Conservation (phyloP, 2,888 invertebrate genomes). For the Ommatoiulus sabulosus region DNA sequence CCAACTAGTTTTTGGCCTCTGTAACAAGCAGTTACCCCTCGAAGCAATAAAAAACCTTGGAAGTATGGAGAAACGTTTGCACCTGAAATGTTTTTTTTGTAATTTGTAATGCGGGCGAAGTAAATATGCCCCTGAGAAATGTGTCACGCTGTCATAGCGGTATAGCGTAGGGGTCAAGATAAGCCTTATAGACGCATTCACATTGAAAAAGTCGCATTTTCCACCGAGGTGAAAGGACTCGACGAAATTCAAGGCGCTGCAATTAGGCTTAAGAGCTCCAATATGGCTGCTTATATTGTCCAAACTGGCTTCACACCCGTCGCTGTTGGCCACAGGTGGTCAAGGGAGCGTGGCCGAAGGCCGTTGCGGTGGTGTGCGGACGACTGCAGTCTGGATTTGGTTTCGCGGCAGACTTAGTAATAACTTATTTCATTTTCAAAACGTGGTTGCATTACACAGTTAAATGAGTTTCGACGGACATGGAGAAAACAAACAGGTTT, state of each 20-base stretch:
- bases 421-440: neutral
- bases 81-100: neutral
- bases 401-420: neutral
- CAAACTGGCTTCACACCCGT: neutral
- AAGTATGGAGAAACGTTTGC: neutral
- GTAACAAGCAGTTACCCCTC: conserved; percentile 9
- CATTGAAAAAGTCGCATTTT: neutral
- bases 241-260: neutral
- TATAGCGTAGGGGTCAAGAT: neutral
- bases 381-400: neutral
- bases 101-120: neutral
- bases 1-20: neutral
- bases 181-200: neutral
- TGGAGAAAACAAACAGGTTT: neutral
- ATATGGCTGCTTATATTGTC: neutral
- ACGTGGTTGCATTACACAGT: neutral
- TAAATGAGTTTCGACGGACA: neutral
- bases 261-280: neutral
- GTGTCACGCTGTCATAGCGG: conserved; percentile 8
- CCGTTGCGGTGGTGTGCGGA: neutral
- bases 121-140: conserved; percentile 19
- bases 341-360: neutral
- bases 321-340: neutral
- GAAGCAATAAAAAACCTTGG: conserved; percentile 19
- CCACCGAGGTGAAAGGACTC: conserved; percentile 8